These are phyloP conservation scores for Cataglyphis cursor DNA, from an alignment of 2,888 invertebrate species.

Conservation along the genomic window DNA sequence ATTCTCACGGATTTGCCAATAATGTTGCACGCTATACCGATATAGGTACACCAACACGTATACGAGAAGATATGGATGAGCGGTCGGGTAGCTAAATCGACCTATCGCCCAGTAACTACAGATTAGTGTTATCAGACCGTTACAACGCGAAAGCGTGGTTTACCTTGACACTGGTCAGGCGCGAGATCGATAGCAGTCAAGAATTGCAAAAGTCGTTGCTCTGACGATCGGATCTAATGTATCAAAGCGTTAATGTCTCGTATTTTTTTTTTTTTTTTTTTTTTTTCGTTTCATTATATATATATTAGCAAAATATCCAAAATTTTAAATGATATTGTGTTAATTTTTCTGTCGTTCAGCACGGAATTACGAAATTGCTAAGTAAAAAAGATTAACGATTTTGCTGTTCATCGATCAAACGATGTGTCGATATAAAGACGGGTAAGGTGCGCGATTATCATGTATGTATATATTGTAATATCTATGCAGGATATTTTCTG, in stretches of 20 bases:
- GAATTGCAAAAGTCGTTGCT: conserved; percentile 69
- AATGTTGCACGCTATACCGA: conserved; percentile 78
- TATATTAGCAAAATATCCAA: not conserved
- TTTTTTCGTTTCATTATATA: too few species aligned
- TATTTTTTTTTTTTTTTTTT: not conserved
- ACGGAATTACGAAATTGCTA: not conserved
- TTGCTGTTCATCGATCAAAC: conserved; percentile 41
- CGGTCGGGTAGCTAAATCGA: conserved; percentile 76
- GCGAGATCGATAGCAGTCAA: conserved; percentile 77
- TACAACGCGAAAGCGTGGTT: conserved; percentile 85
- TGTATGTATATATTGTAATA: conserved; percentile 40
- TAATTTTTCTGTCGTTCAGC: not conserved
- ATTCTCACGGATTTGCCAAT: conserved; percentile 84
- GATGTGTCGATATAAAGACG: conserved; percentile 30
- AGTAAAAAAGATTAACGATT: conserved; percentile 14
- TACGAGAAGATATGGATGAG: conserved; percentile 16
- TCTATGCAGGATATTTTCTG: conserved; percentile 42
- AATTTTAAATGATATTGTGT: not conserved
- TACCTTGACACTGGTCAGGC: conserved; percentile 85
- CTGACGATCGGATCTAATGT: conserved; percentile 15
- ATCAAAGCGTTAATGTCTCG: not conserved
- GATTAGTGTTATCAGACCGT: conserved; percentile 86
- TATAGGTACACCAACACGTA: conserved; percentile 19
- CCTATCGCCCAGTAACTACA: conserved; percentile 83
- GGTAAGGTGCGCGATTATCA: conserved; percentile 35